Percentiles rank a stretch among this genome's conserved stretches.
phyloP scores from a whole-genome alignment of 2,888 invertebrate species.

The Tricholauxania praeusta region DNA sequence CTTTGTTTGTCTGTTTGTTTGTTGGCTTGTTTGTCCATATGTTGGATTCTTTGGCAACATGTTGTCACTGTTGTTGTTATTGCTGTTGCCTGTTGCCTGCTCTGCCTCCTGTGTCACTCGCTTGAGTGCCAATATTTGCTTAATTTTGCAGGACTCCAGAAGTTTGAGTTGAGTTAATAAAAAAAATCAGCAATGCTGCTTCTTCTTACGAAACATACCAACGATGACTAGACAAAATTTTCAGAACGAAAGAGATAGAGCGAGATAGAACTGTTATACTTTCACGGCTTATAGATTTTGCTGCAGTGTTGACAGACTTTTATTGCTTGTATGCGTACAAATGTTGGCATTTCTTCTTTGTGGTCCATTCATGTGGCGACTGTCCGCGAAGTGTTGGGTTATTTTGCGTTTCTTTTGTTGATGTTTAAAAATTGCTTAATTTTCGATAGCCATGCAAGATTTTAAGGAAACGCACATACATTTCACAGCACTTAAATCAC shows the following conservation, averaged over 20 bases:
- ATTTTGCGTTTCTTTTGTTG: too few relatives aligned
- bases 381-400: not conserved
- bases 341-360: not conserved
- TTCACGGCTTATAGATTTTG: not conserved
- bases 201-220: not conserved
- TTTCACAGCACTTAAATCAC: too few relatives aligned
- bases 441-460: conserved; percentile 7
- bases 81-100: conserved; percentile 16
- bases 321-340: not conserved
- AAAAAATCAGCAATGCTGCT: conserved; percentile 56
- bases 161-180: conserved; percentile 57
- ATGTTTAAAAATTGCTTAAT: not conserved
- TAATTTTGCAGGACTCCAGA: conserved; percentile 50
- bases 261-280: conserved; percentile 15
- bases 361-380: not conserved
- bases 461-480: not conserved
- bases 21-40: conserved; percentile 52
- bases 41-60: conserved; percentile 41
- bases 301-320: not conserved
- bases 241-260: not conserved
- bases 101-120: conserved; percentile 48
- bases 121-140: conserved; percentile 57
- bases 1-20: conserved; percentile 8
- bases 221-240: conserved; percentile 5
- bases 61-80: not conserved